phyloP scores from a whole-genome alignment of 1,140 invertebrate genomes.

The Agrilus planipennis region DNA sequence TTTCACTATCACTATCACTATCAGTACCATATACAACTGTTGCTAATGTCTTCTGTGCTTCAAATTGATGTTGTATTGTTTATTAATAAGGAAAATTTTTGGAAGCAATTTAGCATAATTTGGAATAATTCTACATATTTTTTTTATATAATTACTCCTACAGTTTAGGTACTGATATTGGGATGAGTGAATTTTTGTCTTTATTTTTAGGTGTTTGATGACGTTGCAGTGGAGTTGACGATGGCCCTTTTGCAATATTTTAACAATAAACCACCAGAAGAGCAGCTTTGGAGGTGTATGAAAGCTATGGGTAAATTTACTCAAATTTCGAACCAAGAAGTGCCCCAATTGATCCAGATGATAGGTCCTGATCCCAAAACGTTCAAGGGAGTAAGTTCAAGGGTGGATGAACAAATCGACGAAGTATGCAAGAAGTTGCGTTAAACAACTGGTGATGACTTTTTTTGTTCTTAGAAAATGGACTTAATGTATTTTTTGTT shows the following conservation, averaged over 20 bases:
- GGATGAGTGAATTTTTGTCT: no score
- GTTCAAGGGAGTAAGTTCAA: constrained; percentile 66
- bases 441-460: constrained; percentile 12
- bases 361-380: constrained; percentile 78
- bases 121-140: no score
- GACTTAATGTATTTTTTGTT: no score
- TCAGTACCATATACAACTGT: no score
- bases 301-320: constrained; percentile 70
- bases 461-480: not conserved
- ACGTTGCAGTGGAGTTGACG: constrained; percentile 81
- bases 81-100: no score
- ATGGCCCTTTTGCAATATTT: constrained; percentile 89
- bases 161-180: no score
- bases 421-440: constrained; percentile 36
- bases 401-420: constrained; percentile 71
- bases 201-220: constrained; percentile 72
- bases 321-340: constrained; percentile 66
- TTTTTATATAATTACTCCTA: no score
- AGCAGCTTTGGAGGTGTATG: constrained; percentile 64
- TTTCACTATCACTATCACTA: no score
- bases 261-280: constrained; percentile 64
- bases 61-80: no score
- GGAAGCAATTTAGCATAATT: no score
- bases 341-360: constrained; percentile 81
- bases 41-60: no score